Evolutionary conservation across 2,888 invertebrate genomes (phyloP), one percentile per base, ranked within the genome.

Genomic region (Drosophila mimetica): DNA sequence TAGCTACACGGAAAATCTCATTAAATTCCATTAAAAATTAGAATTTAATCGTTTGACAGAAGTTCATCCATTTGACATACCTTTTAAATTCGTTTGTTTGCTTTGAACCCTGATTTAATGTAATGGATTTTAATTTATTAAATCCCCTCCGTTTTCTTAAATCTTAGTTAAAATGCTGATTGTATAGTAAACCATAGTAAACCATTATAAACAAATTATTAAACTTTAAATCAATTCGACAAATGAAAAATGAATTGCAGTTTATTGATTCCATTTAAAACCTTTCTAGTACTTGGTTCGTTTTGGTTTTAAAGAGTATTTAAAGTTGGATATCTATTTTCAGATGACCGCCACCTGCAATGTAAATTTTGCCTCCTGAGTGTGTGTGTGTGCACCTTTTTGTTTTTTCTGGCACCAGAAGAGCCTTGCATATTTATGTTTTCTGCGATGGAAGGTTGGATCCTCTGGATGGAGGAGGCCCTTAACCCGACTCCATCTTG

Each of bases 361-460:
- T 89, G 90, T 89, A 89, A 89, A 89, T 89, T 83, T 77, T 51
- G 46, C 41, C 39, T 59, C 69, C 55, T 32, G 39, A 54, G 44
- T 39, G 25, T 46, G 59, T 60, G 32, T 53, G 18, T n/a, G 44
- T 30, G 28, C 14, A 13, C 22, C 44, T 52, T 34, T 51, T 64
- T 5, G 28, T 53, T 50, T 51, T 65, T 59, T 67, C 50, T 39
- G 32, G 50, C 53, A 42, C 60, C 53, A 37, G 46, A 51, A 58
- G 70, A 54, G 58, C 72, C 80, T 78, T 81, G 80, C 85, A 81
- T 81, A 81, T 81, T 81, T 85, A 81, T 81, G 85, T 82, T 36
- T 47, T 18, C 30, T 16, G 30, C 50, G 36, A 36, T 42, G 48
- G 48, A 30, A 34, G 50, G 55, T 16, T 37, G 57, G n/a, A 16